Evolutionary conservation across 2,888 invertebrate genomes (phyloP), one percentile per base, ranked within the genome.

Genomic region (Mystacides longicornis): DNA sequence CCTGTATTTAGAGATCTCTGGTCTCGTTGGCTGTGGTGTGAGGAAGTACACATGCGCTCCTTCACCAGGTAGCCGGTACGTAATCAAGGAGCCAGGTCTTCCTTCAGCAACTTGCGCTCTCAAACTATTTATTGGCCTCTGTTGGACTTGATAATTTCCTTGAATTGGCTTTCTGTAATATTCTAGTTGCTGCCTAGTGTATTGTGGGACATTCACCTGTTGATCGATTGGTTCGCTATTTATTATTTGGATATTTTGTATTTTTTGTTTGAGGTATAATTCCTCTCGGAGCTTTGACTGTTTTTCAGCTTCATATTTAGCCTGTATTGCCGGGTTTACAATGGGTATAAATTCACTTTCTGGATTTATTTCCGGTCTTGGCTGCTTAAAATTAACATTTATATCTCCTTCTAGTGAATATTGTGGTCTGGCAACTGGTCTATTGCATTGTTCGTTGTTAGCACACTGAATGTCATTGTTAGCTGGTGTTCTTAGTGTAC

Each of bases 21-120:
- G 64, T 49, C 66, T 63, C 31, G 73, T 76, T 20, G 81, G 77
- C 64, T 86, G 86, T 2, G 88, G 87, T 55, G 87, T 87, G 57
- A 87, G 71, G 74, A 88, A 88, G 68, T 87, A 88, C 65, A 87
- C 86, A 70, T 87, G 88, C 0, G 87, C 87, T 9, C 86, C 85
- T 63, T 86, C 86, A 1, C 87, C 87, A 0, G 88, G 87, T 56
- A 87, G 71, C 64, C 82, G 74, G 69, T 87, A 88, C 9, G 87
- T 85, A 62, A 87, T 83, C 64, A 82, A 83, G 19, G 85, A 81
- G n/a, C 79, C 81, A n/a, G 74, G 72, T 59, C 73, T 68, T 42
- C 75, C 75, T 57, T 73, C 73, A 57, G 76, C 72, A 61, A 73
- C 68, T 65, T 58, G 60, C 18, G 45, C 14, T 43, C 61, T 57